A percentile compares a stretch with the other conserved stretches of the same genome.
Evolutionary conservation across 2,888 invertebrate species (phyloP).

Genomic region (Tricholauxania praeusta): DNA sequence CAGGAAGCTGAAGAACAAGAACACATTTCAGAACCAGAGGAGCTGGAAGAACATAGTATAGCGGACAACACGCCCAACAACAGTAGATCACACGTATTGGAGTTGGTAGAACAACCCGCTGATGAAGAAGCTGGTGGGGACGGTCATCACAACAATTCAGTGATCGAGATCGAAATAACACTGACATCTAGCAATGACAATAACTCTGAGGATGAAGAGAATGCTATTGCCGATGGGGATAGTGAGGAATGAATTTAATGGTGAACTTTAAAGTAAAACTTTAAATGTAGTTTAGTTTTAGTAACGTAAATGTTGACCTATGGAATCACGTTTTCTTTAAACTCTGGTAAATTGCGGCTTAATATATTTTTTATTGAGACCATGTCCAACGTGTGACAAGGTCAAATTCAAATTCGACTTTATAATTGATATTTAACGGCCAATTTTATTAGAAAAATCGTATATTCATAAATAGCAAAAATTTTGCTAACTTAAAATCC

Average conservation of each 20-base stretch:
- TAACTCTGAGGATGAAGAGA: slow-evolving; percentile 31
- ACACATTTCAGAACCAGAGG: not conserved
- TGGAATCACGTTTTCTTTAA: slow-evolving; percentile 11
- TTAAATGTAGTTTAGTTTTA: slow-evolving; percentile 31
- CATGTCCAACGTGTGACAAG: no score
- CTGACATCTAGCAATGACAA: slow-evolving; percentile 25
- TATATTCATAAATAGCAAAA: no score
- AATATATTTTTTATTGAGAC: no score
- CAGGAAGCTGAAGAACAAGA: not conserved
- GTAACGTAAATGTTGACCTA: not conserved
- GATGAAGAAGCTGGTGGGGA: slow-evolving; percentile 46
- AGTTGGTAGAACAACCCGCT: not conserved
- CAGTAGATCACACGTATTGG: not conserved
- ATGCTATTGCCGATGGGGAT: slow-evolving; percentile 1
- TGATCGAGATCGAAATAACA: slow-evolving; percentile 42
- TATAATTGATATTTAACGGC: no score
- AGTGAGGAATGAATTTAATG: not conserved
- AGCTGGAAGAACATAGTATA: not conserved
- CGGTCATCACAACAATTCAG: slow-evolving; percentile 41
- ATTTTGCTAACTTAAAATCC: no score
- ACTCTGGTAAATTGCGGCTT: not conserved
- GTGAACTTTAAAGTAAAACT: slow-evolving; percentile 28
- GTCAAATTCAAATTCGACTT: no score
- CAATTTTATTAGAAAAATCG: no score
- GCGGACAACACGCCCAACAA: slow-evolving; percentile 1